Evolutionary conservation across 2,113 vertebrate genomes (phyloP).

Genomic region (Pseudolaguvia tuberculata): DNA sequence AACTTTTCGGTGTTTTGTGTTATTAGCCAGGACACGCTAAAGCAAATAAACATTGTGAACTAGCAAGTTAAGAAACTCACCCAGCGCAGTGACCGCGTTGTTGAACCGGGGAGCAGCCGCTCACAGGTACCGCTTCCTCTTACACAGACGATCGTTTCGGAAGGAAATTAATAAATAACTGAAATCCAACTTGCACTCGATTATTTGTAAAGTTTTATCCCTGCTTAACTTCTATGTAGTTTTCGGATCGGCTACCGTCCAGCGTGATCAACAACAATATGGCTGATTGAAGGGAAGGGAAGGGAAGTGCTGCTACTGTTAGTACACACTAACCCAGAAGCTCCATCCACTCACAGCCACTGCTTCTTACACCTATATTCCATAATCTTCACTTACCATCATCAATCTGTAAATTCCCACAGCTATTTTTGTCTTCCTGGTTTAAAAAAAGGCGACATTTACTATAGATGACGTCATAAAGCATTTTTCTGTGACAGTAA

Average conservation of each 20-base stretch:
- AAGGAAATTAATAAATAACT: neutral
- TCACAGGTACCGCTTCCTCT: neutral
- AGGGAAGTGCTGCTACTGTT: constrained; percentile 10
- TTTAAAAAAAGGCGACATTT: neutral
- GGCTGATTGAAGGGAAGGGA: constrained; percentile 48
- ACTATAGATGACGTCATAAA: neutral
- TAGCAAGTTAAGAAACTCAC: constrained; percentile 24
- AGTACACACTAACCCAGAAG: neutral
- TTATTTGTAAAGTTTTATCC: constrained; percentile 9
- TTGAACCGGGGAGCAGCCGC: neutral
- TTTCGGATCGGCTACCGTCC: constrained; percentile 6
- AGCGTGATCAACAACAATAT: constrained; percentile 53
- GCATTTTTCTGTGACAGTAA: neutral
- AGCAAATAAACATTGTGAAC: neutral
- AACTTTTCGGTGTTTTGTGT: neutral
- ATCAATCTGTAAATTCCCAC: neutral
- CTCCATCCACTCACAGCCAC: neutral
- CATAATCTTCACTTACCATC: neutral
- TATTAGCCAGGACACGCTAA: neutral
- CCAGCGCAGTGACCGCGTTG: neutral
- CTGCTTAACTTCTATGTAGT: constrained; percentile 23
- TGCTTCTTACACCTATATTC: neutral
- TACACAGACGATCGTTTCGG: neutral
- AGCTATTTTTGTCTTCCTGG: neutral
- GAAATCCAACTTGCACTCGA: neutral